phyloP scores from a whole-genome alignment of 2,888 invertebrate species.

The Trichopoda pennipes region DNA sequence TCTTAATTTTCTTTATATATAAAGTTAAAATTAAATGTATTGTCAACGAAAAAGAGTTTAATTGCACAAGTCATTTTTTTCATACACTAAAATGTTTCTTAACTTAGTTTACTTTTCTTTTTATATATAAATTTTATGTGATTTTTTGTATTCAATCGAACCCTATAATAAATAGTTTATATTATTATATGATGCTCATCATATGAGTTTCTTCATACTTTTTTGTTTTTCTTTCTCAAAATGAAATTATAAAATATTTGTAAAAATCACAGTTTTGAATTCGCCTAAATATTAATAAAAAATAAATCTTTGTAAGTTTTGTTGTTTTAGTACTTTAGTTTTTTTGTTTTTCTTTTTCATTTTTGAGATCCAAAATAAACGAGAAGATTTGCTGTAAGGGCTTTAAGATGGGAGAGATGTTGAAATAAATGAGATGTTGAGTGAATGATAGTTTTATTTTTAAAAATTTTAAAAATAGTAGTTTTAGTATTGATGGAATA shows the following conservation, averaged over 20 bases:
- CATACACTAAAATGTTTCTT: conserved; percentile 66
- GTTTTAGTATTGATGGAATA: not conserved
- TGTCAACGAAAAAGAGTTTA: conserved; percentile 66
- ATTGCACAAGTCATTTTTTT: conserved; percentile 68
- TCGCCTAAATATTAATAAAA: conserved; percentile 70
- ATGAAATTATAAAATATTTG: conserved; percentile 69
- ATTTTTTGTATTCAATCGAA: conserved; percentile 44
- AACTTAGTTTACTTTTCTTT: conserved; percentile 42
- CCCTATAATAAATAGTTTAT: conserved; percentile 24
- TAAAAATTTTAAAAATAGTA: not conserved
- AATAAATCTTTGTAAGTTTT: conserved; percentile 69
- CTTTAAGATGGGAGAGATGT: conserved; percentile 12
- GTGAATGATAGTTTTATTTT: not conserved
- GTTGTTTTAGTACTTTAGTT: conserved; percentile 54
- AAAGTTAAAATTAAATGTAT: conserved; percentile 58
- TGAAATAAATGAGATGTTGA: not conserved
- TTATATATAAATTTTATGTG: conserved; percentile 52
- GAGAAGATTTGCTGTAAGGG: conserved; percentile 2
- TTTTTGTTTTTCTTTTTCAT: conserved; percentile 55
- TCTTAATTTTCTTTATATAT: conserved; percentile 33
- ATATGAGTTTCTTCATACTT: conserved; percentile 25
- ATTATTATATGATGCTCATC: conserved; percentile 47
- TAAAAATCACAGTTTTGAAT: conserved; percentile 79
- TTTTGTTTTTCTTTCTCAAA: conserved; percentile 48
- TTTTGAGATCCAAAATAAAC: conserved; percentile 72